Conservation (phyloP, 2,888 invertebrate species). For the Vanessa cardui region DNA sequence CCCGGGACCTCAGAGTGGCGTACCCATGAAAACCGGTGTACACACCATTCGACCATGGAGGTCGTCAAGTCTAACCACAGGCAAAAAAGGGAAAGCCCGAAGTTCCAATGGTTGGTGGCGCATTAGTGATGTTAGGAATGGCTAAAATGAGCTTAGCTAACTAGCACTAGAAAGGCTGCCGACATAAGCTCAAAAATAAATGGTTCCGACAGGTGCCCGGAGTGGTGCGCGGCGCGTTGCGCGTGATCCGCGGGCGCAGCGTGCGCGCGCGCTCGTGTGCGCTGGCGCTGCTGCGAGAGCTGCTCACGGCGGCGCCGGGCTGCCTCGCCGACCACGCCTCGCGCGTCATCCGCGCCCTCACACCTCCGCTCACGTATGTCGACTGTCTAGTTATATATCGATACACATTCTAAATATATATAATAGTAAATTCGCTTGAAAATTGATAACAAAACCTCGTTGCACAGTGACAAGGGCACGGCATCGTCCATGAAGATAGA, state of each 20-base stretch:
- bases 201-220: constrained; percentile 61
- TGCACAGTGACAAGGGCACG: constrained; percentile 90
- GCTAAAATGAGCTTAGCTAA: no score
- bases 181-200: no score
- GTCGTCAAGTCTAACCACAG: no score
- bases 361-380: constrained; percentile 88
- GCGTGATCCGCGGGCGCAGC: constrained; percentile 91
- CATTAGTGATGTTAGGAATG: no score
- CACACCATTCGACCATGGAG: no score
- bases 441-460: neutral
- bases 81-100: no score
- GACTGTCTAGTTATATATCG: neutral
- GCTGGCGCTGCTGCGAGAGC: constrained; percentile 94
- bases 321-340: constrained; percentile 93
- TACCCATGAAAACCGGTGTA: no score
- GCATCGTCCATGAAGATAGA: constrained; percentile 99
- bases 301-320: constrained; percentile 94
- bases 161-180: no score
- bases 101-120: no score
- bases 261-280: constrained; percentile 91
- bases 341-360: constrained; percentile 93
- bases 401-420: no score
- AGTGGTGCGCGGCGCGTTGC: constrained; percentile 94
- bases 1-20: no score
- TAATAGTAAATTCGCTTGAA: no score